Base-by-base conservation (phyloP, 2,888 invertebrate genomes). In the Sicus ferrugineus region DNA sequence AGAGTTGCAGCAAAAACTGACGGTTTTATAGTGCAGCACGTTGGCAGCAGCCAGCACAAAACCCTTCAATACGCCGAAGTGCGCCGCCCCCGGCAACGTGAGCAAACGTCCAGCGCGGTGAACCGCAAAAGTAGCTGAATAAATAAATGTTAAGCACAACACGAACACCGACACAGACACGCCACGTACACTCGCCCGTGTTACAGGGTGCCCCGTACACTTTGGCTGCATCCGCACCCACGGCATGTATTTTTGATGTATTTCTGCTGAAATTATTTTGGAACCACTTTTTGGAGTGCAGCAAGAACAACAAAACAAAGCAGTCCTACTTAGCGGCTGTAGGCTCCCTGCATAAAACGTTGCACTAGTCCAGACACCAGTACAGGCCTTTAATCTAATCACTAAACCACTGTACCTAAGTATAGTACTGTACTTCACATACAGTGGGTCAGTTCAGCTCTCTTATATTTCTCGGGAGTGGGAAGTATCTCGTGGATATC, bases 111-210 rank as follows among this genome's bases (percentile, higher is more conserved):
- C 59, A 30, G 31, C 69, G 73, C 73, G 73, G 73, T 71, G 71
- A 73, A 73, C 81, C 81, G 80, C 82, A 82, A 81, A 80, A 81
- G 80, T 80, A 81, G 81, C 78, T 81, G 78, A 80, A 79, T 77
- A 82, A 81, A 76, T 73, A 75, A 68, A 62, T 62, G 38, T 21
- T 54, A 14, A 62, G 66, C 48, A 73, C 7, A 67, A n/a, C 71
- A 73, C 61, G 62, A 58, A 63, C 56, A 54, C 66, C 70, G 63
- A 62, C 64, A 28, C 65, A 61, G 48, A 52, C 50, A 31, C 28
- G 23, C 46, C 54, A 63, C 63, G 16, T 62, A 68, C 68, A 31
- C 52, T 38, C 16, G 21, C 16, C 42, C 14, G 62, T 21, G 16
- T 19, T 9, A 48, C 14, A 62, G 46, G 34, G 34, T 23, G 31